Conservation (phyloP, 2,113 vertebrate species). For the Paradoxurus hermaphroditus region DNA sequence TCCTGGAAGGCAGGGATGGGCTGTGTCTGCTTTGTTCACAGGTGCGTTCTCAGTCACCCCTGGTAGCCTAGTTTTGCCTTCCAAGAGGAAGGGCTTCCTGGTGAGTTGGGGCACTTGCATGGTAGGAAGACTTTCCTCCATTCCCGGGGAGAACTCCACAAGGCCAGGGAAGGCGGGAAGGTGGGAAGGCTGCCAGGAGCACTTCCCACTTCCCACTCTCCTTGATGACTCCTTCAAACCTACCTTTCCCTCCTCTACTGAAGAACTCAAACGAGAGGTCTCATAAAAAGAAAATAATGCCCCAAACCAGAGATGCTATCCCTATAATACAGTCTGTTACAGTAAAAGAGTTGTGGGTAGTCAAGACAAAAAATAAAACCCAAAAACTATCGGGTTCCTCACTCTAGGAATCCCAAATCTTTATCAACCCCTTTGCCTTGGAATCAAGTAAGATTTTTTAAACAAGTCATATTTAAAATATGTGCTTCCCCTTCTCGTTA, state of each 20-base stretch:
- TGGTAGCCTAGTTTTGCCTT: not conserved
- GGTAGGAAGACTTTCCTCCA: not conserved
- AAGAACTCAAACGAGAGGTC: not conserved
- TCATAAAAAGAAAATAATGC: not conserved
- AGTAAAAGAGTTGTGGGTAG: not conserved
- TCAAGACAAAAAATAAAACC: not conserved
- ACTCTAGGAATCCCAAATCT: not conserved
- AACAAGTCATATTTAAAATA: not conserved
- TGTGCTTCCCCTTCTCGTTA: not conserved
- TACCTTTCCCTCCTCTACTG: not conserved
- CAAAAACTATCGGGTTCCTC: not conserved
- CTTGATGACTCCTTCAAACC: not conserved
- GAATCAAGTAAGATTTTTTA: not conserved
- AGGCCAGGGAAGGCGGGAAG: not conserved
- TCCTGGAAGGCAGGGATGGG: not conserved
- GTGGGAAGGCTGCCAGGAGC: rapidly evolving
- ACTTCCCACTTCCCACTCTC: not conserved
- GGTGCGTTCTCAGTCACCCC: not conserved
- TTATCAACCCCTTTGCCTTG: not conserved
- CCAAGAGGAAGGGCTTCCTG: not conserved
- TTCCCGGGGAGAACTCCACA: not conserved
- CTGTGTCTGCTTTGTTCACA: not conserved
- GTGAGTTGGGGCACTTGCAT: not conserved
- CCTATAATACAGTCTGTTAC: not conserved
- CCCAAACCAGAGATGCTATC: not conserved